phyloP scores from a whole-genome alignment of 1,140 invertebrate species.

The Drosophila seguyi region DNA sequence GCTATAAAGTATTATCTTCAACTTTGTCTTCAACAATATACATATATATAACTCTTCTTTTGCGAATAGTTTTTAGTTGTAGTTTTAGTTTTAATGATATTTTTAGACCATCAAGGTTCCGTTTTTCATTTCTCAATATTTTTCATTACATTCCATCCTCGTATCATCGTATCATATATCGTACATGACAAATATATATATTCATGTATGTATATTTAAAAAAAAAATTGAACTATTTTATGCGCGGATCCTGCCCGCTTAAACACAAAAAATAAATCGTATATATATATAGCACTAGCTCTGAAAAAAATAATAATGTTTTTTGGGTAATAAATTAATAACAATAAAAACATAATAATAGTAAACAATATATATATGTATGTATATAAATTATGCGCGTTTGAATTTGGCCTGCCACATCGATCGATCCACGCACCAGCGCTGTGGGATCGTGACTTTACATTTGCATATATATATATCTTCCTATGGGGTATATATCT shows the following conservation, averaged over 20 bases:
- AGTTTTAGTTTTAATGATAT: conserved; percentile 68
- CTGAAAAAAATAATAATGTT: conserved; percentile 44
- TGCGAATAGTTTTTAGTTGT: conserved; percentile 5
- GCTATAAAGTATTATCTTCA: conserved; percentile 76
- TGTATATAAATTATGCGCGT: conserved; percentile 70
- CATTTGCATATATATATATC: conserved; percentile 36
- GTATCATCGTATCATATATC: conserved; percentile 32
- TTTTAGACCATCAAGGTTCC: conserved; percentile 85
- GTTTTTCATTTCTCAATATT: conserved; percentile 42
- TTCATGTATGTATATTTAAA: conserved; percentile 30
- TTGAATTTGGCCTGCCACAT: conserved; percentile 76
- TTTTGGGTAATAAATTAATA: conserved; percentile 72
- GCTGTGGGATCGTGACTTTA: conserved; percentile 52
- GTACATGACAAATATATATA: conserved; percentile 1
- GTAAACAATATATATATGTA: conserved; percentile 33
- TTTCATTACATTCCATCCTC: conserved; percentile 42
- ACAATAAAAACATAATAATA: conserved; percentile 78
- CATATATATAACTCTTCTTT: conserved; percentile 21
- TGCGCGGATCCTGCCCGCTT: conserved; percentile 77
- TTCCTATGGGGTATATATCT: conserved; percentile 27
- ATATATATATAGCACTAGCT: conserved; percentile 35
- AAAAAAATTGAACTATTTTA: conserved; percentile 45
- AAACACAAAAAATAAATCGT: conserved; percentile 64
- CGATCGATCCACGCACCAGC: conserved; percentile 68
- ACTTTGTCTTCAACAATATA: conserved; percentile 47